Conservation (phyloP, 1,140 invertebrate genomes). For the Drosophila navojoa region DNA sequence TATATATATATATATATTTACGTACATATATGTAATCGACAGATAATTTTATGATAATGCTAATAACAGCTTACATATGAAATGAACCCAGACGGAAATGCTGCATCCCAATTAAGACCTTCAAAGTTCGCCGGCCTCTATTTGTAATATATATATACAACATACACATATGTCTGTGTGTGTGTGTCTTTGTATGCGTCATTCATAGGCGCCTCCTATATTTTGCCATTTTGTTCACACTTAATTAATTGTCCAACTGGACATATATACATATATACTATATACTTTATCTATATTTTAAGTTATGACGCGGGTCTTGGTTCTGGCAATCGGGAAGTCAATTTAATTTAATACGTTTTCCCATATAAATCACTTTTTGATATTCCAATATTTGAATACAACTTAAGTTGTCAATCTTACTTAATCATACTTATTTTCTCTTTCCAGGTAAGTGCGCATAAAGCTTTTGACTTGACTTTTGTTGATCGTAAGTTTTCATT, state of each 20-base stretch:
- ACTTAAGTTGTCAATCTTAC: constrained; percentile 50
- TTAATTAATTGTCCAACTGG: constrained; percentile 63
- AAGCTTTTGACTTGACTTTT: constrained; percentile 4
- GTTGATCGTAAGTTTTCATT: constrained; percentile 49
- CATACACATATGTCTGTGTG: neutral
- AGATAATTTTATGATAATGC: constrained; percentile 55
- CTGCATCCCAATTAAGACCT: constrained; percentile 24
- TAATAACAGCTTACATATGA: constrained; percentile 37
- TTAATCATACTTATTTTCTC: constrained; percentile 53
- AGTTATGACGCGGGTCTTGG: constrained; percentile 38
- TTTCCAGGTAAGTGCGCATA: constrained; percentile 65
- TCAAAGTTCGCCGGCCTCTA: constrained; percentile 33
- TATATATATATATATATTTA: constrained; percentile 32
- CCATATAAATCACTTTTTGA: constrained; percentile 2
- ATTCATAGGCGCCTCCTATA: constrained; percentile 6
- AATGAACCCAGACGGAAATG: constrained; percentile 33
- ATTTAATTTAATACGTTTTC: neutral
- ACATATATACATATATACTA: constrained; percentile 9
- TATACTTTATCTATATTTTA: constrained; percentile 21
- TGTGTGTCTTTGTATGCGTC: neutral
- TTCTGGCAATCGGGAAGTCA: constrained; percentile 29
- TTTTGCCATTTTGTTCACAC: constrained; percentile 53
- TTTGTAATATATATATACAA: constrained; percentile 4
- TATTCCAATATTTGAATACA: constrained; percentile 7
- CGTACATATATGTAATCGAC: constrained; percentile 33